Conservation (phyloP, 2,888 invertebrate genomes). For the Flexamia atlantica region DNA sequence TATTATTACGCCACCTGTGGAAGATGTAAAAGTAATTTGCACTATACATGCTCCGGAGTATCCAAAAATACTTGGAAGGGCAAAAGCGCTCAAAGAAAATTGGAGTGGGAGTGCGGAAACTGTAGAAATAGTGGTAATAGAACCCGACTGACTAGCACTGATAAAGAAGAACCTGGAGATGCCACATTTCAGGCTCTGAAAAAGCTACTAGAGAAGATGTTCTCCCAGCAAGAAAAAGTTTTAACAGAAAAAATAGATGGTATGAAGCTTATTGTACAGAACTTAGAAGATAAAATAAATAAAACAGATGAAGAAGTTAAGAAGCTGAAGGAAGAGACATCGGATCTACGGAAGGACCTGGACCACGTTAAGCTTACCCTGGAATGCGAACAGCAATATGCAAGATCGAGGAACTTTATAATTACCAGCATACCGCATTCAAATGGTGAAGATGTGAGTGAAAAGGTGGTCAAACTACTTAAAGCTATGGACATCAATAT, state of each 20-base stretch:
- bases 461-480: neutral
- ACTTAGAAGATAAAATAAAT: neutral
- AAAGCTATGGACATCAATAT: neutral
- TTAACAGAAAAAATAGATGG: neutral
- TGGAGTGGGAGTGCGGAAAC: constrained; percentile 21
- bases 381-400: constrained; percentile 15
- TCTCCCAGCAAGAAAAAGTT: constrained; percentile 3
- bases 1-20: too few species aligned
- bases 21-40: constrained; percentile 18
- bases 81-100: constrained; percentile 17
- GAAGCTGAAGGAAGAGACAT: neutral
- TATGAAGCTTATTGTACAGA: neutral
- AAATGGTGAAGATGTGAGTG: neutral
- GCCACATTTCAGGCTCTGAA: constrained; percentile 22
- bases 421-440: constrained; percentile 2
- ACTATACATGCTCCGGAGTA: neutral
- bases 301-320: neutral
- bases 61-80: constrained; percentile 16
- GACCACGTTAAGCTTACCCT: neutral
- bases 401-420: constrained; percentile 9
- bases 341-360: constrained; percentile 19
- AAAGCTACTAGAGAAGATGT: constrained; percentile 17
- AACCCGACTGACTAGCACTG: neutral
- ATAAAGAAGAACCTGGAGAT: constrained; percentile 19
- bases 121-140: neutral